These are phyloP conservation scores for Laspeyria flexula DNA, from an alignment of 2,888 invertebrate genomes.

Conservation along the genomic window DNA sequence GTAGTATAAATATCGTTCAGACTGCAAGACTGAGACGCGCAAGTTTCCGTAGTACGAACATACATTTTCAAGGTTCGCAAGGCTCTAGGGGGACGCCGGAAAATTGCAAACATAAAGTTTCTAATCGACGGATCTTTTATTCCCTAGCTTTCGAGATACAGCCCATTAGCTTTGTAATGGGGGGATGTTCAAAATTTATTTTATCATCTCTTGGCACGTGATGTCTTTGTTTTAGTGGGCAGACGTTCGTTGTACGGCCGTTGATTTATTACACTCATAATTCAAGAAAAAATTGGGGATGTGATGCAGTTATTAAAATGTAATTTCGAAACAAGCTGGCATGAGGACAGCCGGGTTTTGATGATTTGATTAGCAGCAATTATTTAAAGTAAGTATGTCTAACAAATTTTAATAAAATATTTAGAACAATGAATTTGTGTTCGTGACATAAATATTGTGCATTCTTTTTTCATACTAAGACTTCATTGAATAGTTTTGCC, in stretches of 20 bases:
- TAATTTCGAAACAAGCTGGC: slow-evolving; percentile 30
- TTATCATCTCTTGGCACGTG: slow-evolving; percentile 84
- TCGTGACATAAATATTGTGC: no score
- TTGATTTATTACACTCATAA: slow-evolving; percentile 49
- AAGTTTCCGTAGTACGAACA: slow-evolving; percentile 45
- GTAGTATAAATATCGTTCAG: neutral
- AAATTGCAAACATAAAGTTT: slow-evolving; percentile 86
- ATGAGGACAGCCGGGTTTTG: no score
- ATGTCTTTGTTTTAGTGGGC: slow-evolving; percentile 74
- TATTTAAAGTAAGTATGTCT: no score
- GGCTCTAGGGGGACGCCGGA: slow-evolving; percentile 62
- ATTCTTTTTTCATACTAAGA: no score
- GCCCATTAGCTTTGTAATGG: slow-evolving; percentile 85
- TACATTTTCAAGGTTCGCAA: slow-evolving; percentile 56
- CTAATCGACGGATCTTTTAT: slow-evolving; percentile 86
- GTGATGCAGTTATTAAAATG: slow-evolving; percentile 35
- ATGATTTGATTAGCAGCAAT: neutral
- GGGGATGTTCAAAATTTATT: slow-evolving; percentile 82
- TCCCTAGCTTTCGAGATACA: slow-evolving; percentile 81
- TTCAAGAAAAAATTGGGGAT: slow-evolving; percentile 31
- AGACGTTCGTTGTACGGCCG: slow-evolving; percentile 48
- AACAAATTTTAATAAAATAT: no score
- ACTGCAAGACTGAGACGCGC: neutral
- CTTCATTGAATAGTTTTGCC: no score
- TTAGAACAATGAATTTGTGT: no score